These are phyloP conservation scores for Anoplius nigerrimus DNA, from an alignment of 2,888 invertebrate species.

Conservation along the genomic window DNA sequence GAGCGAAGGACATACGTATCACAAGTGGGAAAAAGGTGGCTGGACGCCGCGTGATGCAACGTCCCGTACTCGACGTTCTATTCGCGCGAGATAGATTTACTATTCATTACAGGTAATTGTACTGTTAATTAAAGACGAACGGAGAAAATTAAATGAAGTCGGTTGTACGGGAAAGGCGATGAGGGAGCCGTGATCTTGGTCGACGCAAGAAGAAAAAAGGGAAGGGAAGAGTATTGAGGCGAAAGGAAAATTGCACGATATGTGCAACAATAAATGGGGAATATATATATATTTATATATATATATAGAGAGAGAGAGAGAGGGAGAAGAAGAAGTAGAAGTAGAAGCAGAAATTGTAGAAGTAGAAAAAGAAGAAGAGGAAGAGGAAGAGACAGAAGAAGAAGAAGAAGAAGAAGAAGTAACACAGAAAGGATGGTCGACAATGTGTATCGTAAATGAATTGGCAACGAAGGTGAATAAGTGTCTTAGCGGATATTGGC, in stretches of 20 bases:
- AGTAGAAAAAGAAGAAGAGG: too few relatives aligned
- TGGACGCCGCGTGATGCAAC: slow-evolving; percentile 2
- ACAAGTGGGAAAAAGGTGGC: not conserved
- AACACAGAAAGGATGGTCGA: slow-evolving; percentile 30
- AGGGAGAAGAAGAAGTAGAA: slow-evolving; percentile 19
- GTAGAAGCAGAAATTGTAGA: too few relatives aligned
- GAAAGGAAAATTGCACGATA: slow-evolving; percentile 37
- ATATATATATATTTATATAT: slow-evolving; percentile 15
- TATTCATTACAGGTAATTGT: slow-evolving; percentile 61
- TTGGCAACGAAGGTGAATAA: slow-evolving; percentile 53
- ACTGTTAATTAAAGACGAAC: slow-evolving; percentile 61
- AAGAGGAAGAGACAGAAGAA: too few relatives aligned
- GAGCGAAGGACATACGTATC: not conserved
- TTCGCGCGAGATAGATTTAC: slow-evolving; percentile 41
- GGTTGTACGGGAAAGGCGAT: slow-evolving; percentile 58
- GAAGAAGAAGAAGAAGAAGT: slow-evolving; percentile 33
- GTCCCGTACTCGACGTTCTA: slow-evolving; percentile 29
- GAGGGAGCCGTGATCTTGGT: slow-evolving; percentile 27
- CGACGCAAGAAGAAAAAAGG: slow-evolving; percentile 22
- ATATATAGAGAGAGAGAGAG: too few relatives aligned
- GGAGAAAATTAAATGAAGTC: slow-evolving; percentile 45
- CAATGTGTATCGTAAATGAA: slow-evolving; percentile 26
- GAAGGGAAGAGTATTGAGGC: slow-evolving; percentile 42
- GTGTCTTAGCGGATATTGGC: slow-evolving; percentile 64
- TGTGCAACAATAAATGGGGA: slow-evolving; percentile 33